Conservation (phyloP, 2,797 vertebrate species). For the Acrossocheilus wenchowensis region DNA sequence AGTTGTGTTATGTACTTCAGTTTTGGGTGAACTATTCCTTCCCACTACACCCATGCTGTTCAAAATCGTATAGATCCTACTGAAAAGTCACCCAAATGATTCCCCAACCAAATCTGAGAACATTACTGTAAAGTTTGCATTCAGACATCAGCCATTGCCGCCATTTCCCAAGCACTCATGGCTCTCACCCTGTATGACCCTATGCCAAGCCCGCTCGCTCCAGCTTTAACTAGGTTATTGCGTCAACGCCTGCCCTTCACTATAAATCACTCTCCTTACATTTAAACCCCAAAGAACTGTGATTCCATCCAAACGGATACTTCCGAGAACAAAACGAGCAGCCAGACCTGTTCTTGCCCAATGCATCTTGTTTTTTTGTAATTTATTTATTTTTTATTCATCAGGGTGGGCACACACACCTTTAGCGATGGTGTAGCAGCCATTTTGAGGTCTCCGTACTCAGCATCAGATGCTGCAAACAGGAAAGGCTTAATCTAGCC, state of each 20-base stretch:
- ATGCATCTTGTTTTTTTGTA: neutral
- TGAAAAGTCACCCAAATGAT: neutral
- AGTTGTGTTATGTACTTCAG: neutral
- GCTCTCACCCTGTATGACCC: conserved; percentile 60
- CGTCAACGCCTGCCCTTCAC: conserved; percentile 51
- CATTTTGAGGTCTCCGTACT: conserved; percentile 64
- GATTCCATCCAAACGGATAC: neutral
- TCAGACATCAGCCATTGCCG: neutral
- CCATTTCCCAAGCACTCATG: conserved; percentile 19
- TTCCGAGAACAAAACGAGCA: neutral
- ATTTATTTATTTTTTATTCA: neutral
- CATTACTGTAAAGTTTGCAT: neutral
- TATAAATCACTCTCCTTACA: conserved; percentile 55
- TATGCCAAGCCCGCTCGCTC: conserved; percentile 23
- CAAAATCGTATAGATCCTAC: conserved; percentile 16
- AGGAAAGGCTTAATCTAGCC: conserved; percentile 61
- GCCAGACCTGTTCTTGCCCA: neutral
- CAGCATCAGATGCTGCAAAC: conserved; percentile 60
- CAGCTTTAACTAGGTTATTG: conserved; percentile 59
- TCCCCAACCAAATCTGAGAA: neutral
- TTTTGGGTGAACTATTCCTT: neutral
- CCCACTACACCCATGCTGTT: neutral
- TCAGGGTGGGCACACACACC: conserved; percentile 49
- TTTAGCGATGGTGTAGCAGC: conserved; percentile 58
- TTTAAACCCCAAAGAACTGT: conserved; percentile 51